phyloP scores from a whole-genome alignment of 1,140 invertebrate species.

The Doryteuthis pealeii region DNA sequence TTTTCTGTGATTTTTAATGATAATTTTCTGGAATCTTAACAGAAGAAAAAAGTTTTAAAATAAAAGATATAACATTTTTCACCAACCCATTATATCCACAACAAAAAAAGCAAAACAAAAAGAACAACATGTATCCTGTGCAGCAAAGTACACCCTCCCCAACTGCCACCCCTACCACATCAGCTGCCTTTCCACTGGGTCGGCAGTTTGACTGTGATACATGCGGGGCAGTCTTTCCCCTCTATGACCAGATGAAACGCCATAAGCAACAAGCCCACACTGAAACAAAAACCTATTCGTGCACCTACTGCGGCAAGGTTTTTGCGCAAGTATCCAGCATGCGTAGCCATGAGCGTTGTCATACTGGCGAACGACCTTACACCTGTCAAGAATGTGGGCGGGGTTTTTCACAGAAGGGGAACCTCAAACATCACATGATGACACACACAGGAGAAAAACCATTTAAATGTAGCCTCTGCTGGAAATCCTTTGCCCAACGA shows the following conservation, averaged over 20 bases:
- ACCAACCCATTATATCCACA: too few relatives aligned
- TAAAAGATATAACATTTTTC: too few relatives aligned
- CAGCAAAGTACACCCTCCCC: too few relatives aligned
- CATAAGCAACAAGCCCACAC: constrained; percentile 65
- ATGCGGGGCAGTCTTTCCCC: neutral
- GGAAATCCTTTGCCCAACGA: constrained; percentile 19
- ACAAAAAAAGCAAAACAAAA: too few relatives aligned
- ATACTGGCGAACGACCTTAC: constrained; percentile 27
- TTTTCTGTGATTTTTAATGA: too few relatives aligned
- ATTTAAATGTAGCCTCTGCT: constrained; percentile 25
- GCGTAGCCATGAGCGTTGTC: constrained; percentile 34
- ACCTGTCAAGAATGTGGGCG: constrained; percentile 38
- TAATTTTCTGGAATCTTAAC: too few relatives aligned
- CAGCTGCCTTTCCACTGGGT: neutral
- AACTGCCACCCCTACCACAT: neutral
- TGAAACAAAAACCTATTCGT: constrained; percentile 80
- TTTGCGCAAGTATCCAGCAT: constrained; percentile 31
- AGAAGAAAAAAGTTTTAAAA: too few relatives aligned
- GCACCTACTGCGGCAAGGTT: constrained; percentile 53
- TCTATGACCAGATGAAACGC: constrained; percentile 17
- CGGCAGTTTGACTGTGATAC: neutral
- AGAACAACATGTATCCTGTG: too few relatives aligned
- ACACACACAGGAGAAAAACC: constrained; percentile 25
- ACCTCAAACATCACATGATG: constrained; percentile 20
- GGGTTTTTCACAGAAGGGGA: constrained; percentile 26